A percentile compares a stretch with the other conserved stretches of the same genome.
Conservation (phyloP, 2,888 invertebrate genomes). For the Euplexia lucipara region DNA sequence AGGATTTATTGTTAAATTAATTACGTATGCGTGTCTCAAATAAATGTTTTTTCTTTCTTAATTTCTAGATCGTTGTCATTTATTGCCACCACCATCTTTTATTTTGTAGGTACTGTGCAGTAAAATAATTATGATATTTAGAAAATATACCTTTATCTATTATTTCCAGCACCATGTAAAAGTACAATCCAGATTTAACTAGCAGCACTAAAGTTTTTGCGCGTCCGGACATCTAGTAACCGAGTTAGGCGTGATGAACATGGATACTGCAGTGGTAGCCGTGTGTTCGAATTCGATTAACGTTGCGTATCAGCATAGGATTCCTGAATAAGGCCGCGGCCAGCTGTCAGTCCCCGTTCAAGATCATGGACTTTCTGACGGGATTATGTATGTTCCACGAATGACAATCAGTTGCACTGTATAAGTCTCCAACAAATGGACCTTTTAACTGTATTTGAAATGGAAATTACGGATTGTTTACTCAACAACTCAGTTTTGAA, state of each 20-base stretch:
- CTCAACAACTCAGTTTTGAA: conserved; percentile 47
- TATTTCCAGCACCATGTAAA: conserved; percentile 13
- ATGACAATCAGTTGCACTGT: conserved; percentile 83
- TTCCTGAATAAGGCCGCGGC: conserved; percentile 76
- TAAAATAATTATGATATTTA: conserved; percentile 5
- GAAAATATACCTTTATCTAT: conserved; percentile 6
- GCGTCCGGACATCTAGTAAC: conserved; percentile 54
- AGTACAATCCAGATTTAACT: conserved; percentile 45
- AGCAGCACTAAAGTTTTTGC: conserved; percentile 43
- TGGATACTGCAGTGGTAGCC: conserved; percentile 46
- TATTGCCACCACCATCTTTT: conserved; percentile 10
- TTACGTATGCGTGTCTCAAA: no score
- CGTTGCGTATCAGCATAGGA: conserved; percentile 68
- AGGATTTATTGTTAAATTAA: no score
- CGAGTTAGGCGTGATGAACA: conserved; percentile 66
- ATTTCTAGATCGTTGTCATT: conserved; percentile 42
- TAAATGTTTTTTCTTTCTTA: no score
- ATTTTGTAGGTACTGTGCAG: neutral
- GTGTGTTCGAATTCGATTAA: conserved; percentile 69
- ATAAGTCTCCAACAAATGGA: conserved; percentile 75
- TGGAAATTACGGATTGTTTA: conserved; percentile 73
- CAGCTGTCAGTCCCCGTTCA: conserved; percentile 79
- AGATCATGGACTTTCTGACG: conserved; percentile 83
- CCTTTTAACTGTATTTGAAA: conserved; percentile 77
- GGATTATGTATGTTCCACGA: conserved; percentile 84